Percentiles rank a stretch among this genome's conserved stretches.
Conservation (phyloP, 2,113 vertebrate genomes). For the Emydocephalus ijimae region DNA sequence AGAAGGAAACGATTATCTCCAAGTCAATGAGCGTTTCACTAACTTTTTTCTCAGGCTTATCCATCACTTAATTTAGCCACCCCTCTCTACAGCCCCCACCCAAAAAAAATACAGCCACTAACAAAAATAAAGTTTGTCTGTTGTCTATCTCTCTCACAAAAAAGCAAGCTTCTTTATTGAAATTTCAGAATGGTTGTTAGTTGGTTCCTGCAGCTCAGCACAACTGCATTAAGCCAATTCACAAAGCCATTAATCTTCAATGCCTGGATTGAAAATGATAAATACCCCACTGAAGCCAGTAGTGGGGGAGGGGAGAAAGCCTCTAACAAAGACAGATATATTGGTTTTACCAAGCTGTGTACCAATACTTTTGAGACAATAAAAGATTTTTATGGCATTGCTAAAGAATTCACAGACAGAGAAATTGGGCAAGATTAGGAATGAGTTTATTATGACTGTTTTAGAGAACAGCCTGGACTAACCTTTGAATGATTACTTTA, state of each 20-base stretch:
- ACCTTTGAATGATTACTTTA: constrained; percentile 8
- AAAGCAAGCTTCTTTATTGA: neutral
- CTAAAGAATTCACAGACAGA: constrained; percentile 28
- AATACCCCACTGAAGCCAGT: neutral
- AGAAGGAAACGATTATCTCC: neutral
- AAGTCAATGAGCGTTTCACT: neutral
- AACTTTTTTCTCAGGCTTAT: neutral
- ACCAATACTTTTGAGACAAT: neutral
- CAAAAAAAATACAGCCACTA: neutral
- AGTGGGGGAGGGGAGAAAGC: neutral
- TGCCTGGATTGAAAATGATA: constrained; percentile 1
- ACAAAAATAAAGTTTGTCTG: neutral
- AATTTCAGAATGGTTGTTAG: neutral
- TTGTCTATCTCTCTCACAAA: neutral
- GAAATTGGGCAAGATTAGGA: neutral
- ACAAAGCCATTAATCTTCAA: constrained; percentile 6
- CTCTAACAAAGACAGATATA: neutral
- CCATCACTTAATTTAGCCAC: neutral
- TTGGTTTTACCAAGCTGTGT: neutral
- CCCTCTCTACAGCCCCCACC: neutral
- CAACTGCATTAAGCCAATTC: neutral
- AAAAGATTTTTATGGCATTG: constrained; percentile 26
- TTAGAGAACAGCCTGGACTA: constrained; percentile 19
- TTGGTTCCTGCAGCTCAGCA: neutral
- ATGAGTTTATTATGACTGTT: neutral